A percentile compares a stretch with the other conserved stretches of the same genome.
Evolutionary conservation across 1,140 invertebrate species (phyloP).

Genomic region (Hetaerina americana): DNA sequence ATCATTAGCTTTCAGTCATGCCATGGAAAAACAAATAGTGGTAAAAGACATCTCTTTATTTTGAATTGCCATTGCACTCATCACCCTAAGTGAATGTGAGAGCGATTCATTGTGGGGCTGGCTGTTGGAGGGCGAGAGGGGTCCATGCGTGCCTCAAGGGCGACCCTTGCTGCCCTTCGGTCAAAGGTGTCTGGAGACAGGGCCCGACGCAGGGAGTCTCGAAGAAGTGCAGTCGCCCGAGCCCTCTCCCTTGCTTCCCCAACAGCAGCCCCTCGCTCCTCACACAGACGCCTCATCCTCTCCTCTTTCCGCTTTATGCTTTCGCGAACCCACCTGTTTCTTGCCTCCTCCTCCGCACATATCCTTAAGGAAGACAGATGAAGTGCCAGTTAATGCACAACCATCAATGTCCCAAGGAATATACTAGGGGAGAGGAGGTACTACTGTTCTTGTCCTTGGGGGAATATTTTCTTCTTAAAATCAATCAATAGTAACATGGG

Average conservation of each 20-base stretch:
- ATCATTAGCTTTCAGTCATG: too few relatives aligned
- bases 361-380: slow-evolving; percentile 11
- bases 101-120: slow-evolving; percentile 19
- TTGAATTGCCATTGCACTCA: too few relatives aligned
- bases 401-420: too few relatives aligned
- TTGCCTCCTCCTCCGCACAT: slow-evolving; percentile 11
- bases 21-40: too few relatives aligned
- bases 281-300: slow-evolving; percentile 20
- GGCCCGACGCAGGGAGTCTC: slow-evolving; percentile 20
- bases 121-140: slow-evolving; percentile 15
- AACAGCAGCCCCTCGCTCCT: slow-evolving; percentile 21
- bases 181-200: slow-evolving; percentile 25
- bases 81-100: slow-evolving; percentile 23
- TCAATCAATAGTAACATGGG: too few relatives aligned
- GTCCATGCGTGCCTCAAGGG: slow-evolving; percentile 17
- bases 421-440: too few relatives aligned
- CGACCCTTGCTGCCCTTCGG: slow-evolving; percentile 20
- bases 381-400: slow-evolving; percentile 7
- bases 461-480: too few relatives aligned
- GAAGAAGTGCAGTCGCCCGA: slow-evolving; percentile 22
- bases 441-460: too few relatives aligned
- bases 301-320: slow-evolving; percentile 18
- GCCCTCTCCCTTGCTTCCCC: slow-evolving; percentile 21
- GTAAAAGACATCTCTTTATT: too few relatives aligned
- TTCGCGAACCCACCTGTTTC: slow-evolving; percentile 9